Conservation (phyloP, 2,888 invertebrate species). For the Orchestes rusci region DNA sequence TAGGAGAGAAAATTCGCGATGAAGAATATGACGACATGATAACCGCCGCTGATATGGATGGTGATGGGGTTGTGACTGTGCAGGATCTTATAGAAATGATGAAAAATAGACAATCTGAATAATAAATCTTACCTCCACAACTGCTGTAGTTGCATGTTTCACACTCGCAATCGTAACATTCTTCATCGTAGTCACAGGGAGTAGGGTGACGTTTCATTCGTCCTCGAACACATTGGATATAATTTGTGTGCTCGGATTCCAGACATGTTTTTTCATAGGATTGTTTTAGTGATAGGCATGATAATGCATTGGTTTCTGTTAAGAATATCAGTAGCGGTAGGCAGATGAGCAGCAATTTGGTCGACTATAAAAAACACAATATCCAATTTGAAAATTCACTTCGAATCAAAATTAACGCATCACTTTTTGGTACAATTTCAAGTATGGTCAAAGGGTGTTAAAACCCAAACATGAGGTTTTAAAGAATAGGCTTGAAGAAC, state of each 20-base stretch:
- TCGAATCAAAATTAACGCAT: no score
- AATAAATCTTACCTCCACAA: conserved; percentile 15
- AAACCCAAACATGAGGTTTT: no score
- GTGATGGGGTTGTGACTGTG: conserved; percentile 20
- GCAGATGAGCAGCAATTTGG: no score
- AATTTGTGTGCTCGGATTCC: conserved; percentile 35
- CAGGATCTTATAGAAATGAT: conserved; percentile 23
- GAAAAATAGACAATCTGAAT: conserved; percentile 10
- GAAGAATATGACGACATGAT: conserved; percentile 25
- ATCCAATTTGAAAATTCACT: no score
- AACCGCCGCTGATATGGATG: conserved; percentile 21
- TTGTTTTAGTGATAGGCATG: conserved; percentile 17
- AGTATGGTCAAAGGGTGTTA: no score
- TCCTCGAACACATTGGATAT: conserved; percentile 37
- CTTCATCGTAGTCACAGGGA: conserved; percentile 24
- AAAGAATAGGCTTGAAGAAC: no score
- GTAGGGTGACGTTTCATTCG: conserved; percentile 32
- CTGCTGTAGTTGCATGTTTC: conserved; percentile 32
- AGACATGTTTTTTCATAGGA: conserved; percentile 31
- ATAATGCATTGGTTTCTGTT: no score
- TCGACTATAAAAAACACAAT: no score
- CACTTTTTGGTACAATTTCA: no score
- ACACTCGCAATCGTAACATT: conserved; percentile 36
- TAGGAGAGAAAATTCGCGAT: conserved; percentile 20
- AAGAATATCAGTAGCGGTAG: no score